A percentile compares a stretch with the other conserved stretches of the same genome.
Evolutionary conservation across 2,888 invertebrate species (phyloP).

Genomic region (Drosophila anceps): DNA sequence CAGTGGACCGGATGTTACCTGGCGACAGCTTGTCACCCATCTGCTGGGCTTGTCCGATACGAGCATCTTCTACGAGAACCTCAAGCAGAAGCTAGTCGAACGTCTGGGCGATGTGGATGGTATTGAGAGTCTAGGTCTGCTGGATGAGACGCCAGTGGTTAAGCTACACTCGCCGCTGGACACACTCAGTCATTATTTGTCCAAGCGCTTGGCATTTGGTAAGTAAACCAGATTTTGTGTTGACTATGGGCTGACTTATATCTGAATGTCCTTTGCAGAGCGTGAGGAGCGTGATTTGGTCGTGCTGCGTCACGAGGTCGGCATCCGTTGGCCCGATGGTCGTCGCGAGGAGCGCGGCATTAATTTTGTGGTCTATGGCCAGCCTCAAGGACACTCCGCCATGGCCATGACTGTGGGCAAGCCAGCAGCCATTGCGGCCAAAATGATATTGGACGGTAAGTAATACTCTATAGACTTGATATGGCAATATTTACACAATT

Average conservation of each 20-base stretch:
- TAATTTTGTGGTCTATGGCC: conserved; percentile 96
- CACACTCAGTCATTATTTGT: conserved; percentile 95
- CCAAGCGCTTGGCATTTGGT: conserved; percentile 92
- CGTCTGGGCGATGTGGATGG: conserved; percentile 91
- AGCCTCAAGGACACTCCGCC: conserved; percentile 93
- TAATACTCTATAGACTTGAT: background rate
- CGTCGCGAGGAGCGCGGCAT: conserved; percentile 92
- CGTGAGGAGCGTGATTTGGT: conserved; percentile 96
- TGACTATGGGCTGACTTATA: too few relatives aligned
- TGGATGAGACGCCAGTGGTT: conserved; percentile 92
- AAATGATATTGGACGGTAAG: conserved; percentile 96
- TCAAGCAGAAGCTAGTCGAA: conserved; percentile 93
- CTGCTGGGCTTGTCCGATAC: conserved; percentile 93
- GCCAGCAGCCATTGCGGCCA: conserved; percentile 97
- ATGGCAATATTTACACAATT: background rate
- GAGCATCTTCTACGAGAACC: conserved; percentile 96
- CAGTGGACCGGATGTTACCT: conserved; percentile 97
- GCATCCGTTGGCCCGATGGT: conserved; percentile 96
- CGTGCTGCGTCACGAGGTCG: conserved; percentile 96
- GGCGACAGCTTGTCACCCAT: conserved; percentile 95
- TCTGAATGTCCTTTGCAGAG: conserved; percentile 85
- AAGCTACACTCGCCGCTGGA: conserved; percentile 96
- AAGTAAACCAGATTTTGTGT: conserved; percentile 45
- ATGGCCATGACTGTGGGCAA: conserved; percentile 98
- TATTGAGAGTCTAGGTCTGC: conserved; percentile 94